Percentiles rank a stretch among this genome's conserved stretches.
Conservation (phyloP, 2,113 vertebrate genomes). For the Electrona antarctica region DNA sequence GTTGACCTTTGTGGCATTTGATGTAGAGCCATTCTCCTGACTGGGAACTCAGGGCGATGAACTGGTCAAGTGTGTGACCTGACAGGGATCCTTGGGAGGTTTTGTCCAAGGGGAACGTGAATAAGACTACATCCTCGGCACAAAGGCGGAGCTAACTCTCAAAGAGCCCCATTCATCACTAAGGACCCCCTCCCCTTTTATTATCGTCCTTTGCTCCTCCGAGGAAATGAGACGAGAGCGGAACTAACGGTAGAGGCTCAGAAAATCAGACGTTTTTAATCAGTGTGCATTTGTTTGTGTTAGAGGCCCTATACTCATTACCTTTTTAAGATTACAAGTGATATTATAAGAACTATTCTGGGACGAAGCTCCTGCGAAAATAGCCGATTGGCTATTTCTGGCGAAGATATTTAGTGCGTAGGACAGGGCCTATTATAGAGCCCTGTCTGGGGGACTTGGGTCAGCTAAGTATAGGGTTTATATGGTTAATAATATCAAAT, state of each 20-base stretch:
- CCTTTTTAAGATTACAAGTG: no score
- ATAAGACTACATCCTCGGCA: conserved; percentile 67
- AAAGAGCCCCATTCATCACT: conserved; percentile 60
- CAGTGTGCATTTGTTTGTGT: conserved; percentile 2
- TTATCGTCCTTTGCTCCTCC: conserved; percentile 17
- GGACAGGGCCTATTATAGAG: no score
- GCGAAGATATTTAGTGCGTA: no score
- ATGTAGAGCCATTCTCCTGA: conserved; percentile 44
- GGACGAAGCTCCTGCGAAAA: no score
- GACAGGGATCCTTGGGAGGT: conserved; percentile 53
- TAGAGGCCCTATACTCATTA: background rate
- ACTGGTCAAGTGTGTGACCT: conserved; percentile 68
- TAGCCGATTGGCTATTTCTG: no score
- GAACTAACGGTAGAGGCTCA: conserved; percentile 1
- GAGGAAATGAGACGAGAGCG: conserved; percentile 40
- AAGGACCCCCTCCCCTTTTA: conserved; percentile 21
- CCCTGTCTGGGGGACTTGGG: no score
- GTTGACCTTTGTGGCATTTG: conserved; percentile 58
- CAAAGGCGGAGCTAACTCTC: conserved; percentile 65
- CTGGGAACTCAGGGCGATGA: conserved; percentile 45
- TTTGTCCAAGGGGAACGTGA: conserved; percentile 37
- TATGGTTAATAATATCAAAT: no score
- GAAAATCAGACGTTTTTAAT: conserved; percentile 17
- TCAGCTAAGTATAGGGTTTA: no score
- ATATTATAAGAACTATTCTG: no score